Evolutionary conservation across 2,888 invertebrate genomes (phyloP), one percentile per base, ranked within the genome.

Genomic region (Rhagium mordax): DNA sequence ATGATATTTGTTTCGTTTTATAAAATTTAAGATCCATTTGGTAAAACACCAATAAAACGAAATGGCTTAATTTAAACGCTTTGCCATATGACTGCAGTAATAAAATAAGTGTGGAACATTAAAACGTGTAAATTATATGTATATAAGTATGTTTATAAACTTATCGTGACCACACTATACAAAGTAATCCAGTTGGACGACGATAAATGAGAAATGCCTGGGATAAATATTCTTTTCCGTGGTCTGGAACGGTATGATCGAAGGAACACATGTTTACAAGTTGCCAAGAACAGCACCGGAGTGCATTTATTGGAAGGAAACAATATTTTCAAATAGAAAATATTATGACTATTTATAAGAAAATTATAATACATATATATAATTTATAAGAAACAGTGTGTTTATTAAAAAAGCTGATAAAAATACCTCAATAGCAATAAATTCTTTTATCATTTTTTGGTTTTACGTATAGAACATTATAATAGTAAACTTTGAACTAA

Each of bases 111-210:
- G 13, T 41, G 13, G n/a, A 65, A 53, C 27, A 18, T 13, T 65
- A 51, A 65, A 57, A 57, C 49, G 57, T 27, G 57, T 70, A 65
- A 64, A 64, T 64, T 64, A 47, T 16, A 24, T 18, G 29, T n/a
- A 53, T 66, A 10, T 41, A 59, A 53, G 71, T 59, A 51, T 66
- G 71, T 71, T 71, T 71, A 71, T 71, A 59, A 59, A 49, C 33
- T 51, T 21, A n/a, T 66, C 60, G 15, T 51, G 60, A 71, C 71
- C 66, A 16, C 67, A 57, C 47, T 57, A 47, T 55, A 71, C 66
- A 60, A 66, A 65, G 65, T 71, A 71, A 65, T 47, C 65, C 64
- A 71, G 71, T 71, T 49, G 71, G 57, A 71, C 60, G 71, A 41
- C 41, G 41, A 65, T 59, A 47, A 53, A 66, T 59, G 51, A 69